Conservation (phyloP, 2,888 invertebrate genomes). For the Eristalinus aeneus region DNA sequence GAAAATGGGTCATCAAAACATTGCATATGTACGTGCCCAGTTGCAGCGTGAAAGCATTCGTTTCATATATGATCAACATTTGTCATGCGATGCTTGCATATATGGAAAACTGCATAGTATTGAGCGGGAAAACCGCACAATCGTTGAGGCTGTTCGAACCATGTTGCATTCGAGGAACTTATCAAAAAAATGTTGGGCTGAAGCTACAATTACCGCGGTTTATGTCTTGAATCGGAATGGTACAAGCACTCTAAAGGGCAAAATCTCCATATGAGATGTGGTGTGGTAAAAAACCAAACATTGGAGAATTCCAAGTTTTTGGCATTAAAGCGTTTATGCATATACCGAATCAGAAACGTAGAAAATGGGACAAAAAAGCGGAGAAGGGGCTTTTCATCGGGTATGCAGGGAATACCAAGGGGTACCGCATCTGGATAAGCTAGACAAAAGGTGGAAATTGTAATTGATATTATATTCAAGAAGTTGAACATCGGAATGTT, state of each 20-base stretch:
- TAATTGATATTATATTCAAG: slow-evolving; percentile 20
- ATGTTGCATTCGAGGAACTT: slow-evolving; percentile 26
- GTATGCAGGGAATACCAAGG: slow-evolving; percentile 74
- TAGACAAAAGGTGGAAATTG: slow-evolving; percentile 11
- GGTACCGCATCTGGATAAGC: slow-evolving; percentile 67
- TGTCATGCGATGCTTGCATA: slow-evolving; percentile 4
- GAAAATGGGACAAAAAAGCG: slow-evolving; percentile 75
- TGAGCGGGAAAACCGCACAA: slow-evolving; percentile 64
- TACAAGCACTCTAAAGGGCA: slow-evolving; percentile 12
- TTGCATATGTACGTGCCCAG: slow-evolving; percentile 46
- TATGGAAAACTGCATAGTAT: slow-evolving; percentile 8
- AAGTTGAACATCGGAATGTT: not conserved
- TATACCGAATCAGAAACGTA: slow-evolving; percentile 74
- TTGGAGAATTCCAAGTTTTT: slow-evolving; percentile 72
- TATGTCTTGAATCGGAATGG: slow-evolving; percentile 71
- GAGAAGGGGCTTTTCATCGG: slow-evolving; percentile 70
- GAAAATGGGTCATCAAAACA: slow-evolving; percentile 63
- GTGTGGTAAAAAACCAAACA: slow-evolving; percentile 69
- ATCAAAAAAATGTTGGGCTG: slow-evolving; percentile 75
- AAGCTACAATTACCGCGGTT: slow-evolving; percentile 75
- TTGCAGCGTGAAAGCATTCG: slow-evolving; percentile 13
- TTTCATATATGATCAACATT: slow-evolving; percentile 20
- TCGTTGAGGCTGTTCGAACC: slow-evolving; percentile 60
- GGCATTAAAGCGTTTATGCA: slow-evolving; percentile 64
- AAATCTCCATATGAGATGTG: slow-evolving; percentile 77